A percentile compares a stretch with the other conserved stretches of the same genome.
These are phyloP conservation scores for Paratilapia polleni DNA, from an alignment of 2,113 vertebrate species.

Conservation along the genomic window DNA sequence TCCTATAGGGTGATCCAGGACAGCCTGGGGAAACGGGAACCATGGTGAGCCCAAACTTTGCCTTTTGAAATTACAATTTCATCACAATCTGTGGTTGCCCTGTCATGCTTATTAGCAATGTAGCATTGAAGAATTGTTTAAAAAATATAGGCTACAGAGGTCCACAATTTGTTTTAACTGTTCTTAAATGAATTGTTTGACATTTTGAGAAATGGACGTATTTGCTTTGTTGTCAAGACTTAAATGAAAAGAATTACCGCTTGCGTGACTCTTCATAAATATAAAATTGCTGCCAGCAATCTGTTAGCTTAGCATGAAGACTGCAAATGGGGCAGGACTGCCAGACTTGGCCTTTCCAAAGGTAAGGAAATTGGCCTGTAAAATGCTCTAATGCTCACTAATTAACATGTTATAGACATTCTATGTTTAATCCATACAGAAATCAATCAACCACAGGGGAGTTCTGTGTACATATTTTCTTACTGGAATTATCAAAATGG, in stretches of 20 bases:
- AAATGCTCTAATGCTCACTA: background rate
- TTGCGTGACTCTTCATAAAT: background rate
- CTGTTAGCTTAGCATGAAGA: constrained; percentile 1
- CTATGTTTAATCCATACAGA: background rate
- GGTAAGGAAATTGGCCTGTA: background rate
- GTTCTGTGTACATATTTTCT: background rate
- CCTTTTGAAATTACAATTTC: background rate
- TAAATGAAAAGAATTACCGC: background rate
- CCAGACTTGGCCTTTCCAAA: background rate
- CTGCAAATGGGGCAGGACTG: background rate
- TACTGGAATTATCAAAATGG: background rate
- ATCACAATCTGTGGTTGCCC: background rate
- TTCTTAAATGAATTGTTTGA: background rate
- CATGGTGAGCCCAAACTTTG: constrained; percentile 79
- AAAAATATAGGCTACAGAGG: background rate
- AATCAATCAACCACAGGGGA: background rate
- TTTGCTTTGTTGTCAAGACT: background rate
- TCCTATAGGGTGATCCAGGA: constrained; percentile 89
- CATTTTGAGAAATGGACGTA: background rate
- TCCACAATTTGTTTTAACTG: background rate
- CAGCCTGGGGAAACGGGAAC: constrained; percentile 88
- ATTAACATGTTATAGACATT: background rate
- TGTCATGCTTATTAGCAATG: background rate
- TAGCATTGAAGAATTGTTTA: background rate
- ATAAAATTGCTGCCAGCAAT: background rate